These are phyloP conservation scores for Solen grandis DNA, from an alignment of 1,140 invertebrate genomes.

Conservation along the genomic window DNA sequence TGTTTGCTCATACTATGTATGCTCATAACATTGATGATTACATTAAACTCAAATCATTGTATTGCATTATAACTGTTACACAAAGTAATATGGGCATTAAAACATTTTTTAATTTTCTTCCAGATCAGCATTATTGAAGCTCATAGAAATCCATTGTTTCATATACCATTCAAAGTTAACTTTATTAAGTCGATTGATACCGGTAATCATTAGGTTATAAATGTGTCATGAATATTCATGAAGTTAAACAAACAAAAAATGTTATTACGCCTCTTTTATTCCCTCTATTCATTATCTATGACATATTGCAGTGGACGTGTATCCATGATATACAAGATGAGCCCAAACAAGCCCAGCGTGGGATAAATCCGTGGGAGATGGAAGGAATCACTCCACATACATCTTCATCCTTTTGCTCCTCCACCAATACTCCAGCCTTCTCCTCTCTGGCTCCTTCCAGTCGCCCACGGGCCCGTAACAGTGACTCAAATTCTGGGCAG, in stretches of 20 bases:
- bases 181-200: too few species aligned
- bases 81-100: neutral
- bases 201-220: too few species aligned
- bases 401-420: conserved; percentile 42
- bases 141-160: too few species aligned
- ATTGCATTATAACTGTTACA: neutral
- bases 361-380: conserved; percentile 19
- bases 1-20: too few species aligned
- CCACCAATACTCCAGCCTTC: conserved; percentile 58
- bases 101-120: neutral
- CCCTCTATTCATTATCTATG: too few species aligned
- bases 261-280: too few species aligned
- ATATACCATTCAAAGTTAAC: too few species aligned
- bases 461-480: neutral
- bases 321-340: conserved; percentile 92
- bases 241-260: too few species aligned
- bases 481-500: conserved; percentile 13
- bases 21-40: too few species aligned
- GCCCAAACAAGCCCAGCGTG: neutral
- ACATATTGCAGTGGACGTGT: conserved; percentile 93
- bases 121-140: too few species aligned
- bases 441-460: conserved; percentile 49
- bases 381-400: conserved; percentile 52
- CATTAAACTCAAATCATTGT: too few species aligned
- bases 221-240: too few species aligned